Base-by-base conservation (phyloP, 2,888 invertebrate genomes). In the Punctoribates punctum region DNA sequence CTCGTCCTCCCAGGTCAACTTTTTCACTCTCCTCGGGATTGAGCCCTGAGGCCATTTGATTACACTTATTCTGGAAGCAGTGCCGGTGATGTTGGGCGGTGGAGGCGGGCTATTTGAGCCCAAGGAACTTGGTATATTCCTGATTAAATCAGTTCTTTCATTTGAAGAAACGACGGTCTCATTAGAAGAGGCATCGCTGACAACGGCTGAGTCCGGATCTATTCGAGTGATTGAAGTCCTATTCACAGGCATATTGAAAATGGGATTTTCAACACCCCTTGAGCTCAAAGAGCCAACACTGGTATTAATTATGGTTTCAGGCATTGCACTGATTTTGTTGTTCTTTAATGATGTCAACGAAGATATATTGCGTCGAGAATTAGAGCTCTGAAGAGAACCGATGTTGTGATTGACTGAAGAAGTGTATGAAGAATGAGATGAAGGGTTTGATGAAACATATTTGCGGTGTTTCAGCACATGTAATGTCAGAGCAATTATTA, bases 1-100 rank as follows among this genome's bases (percentile, higher is more conserved):
- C 80, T 86, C 89, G 82, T 91, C 90, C 81, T 89, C 89, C 91
- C 91, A 92, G 83, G 90, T 90, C 74, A 92, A 86, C 82, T 91
- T 91, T 85, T 92, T 92, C 78, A 90, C 89, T 73, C 90, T 85
- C 74, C 89, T 88, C 6, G 90, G 89, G 46, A 90, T 88, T 77
- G 90, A 89, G 75, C 88, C 87, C 77, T 87, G 85, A 0, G 91
- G 90, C 90, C 91, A 91, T 67, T 80, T 78, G 57, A 80, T 79
- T 15, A 62, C 78, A 42, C 54, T 70, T n/a, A 77, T 76, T 42
- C 76, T 54, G 27, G 78, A 78, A 17, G 70, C 77, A 34, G 65
- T 65, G 11, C 65, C 65, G 0, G 42, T 75, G 3, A 48, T 72
- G 15, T 27, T 70, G 15, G 72, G 48, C 27, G 75, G 67, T 13